phyloP scores from a whole-genome alignment of 2,888 invertebrate species.

The Oxystoma pomonae region DNA sequence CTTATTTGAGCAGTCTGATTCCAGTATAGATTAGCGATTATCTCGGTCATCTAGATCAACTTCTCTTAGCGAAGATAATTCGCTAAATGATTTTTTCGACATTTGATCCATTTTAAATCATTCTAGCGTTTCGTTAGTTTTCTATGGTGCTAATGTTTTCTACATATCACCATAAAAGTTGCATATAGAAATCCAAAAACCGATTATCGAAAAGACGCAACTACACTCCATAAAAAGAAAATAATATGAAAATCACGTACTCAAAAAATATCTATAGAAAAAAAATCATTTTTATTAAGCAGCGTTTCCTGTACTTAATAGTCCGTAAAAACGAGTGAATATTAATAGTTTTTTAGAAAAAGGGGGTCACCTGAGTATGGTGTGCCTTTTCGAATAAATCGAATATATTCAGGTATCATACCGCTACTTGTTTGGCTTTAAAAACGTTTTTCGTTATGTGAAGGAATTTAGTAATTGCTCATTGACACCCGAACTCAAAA shows the following conservation, averaged over 20 bases:
- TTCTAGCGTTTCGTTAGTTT: not conserved
- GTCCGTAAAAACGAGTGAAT: slow-evolving; percentile 23
- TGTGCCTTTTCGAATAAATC: slow-evolving; percentile 14
- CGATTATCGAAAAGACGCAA: slow-evolving; percentile 17
- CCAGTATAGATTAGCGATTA: too few species aligned
- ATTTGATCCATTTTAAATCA: too few species aligned
- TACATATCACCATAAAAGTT: not conserved
- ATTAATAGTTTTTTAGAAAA: slow-evolving; percentile 21
- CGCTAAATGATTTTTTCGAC: too few species aligned
- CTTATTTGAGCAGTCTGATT: too few species aligned
- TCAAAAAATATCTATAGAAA: slow-evolving; percentile 23
- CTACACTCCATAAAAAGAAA: slow-evolving; percentile 17
- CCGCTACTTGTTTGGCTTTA: not conserved
- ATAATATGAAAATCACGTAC: slow-evolving; percentile 23
- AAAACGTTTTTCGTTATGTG: not conserved
- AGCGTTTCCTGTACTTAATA: slow-evolving; percentile 32
- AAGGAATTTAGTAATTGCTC: not conserved
- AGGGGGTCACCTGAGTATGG: slow-evolving; percentile 18
- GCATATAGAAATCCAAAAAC: not conserved
- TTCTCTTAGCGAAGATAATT: too few species aligned
- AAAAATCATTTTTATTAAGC: slow-evolving; percentile 35
- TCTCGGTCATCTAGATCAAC: too few species aligned
- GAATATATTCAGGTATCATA: slow-evolving; percentile 9
- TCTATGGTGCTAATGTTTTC: not conserved
- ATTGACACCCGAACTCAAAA: too few species aligned